phyloP scores from a whole-genome alignment of 2,113 vertebrate species.

The Oreochromis niloticus region DNA sequence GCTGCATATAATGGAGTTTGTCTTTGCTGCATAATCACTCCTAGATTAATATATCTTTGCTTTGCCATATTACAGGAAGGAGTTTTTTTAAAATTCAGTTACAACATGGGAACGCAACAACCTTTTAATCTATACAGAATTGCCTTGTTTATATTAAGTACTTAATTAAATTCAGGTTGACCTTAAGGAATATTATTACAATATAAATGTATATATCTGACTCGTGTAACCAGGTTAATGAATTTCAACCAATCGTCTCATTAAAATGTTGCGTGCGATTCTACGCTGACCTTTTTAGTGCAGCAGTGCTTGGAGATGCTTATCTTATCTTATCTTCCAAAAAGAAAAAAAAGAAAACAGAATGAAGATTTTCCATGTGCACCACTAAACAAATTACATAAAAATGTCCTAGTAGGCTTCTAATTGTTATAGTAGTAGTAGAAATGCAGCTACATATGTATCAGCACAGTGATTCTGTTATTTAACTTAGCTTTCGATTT shows the following conservation, averaged over 20 bases:
- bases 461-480: neutral
- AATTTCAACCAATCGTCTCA: conserved; percentile 26
- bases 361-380: neutral
- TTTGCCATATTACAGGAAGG: neutral
- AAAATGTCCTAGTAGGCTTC: neutral
- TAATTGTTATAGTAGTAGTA: neutral
- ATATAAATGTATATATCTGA: conserved; percentile 39
- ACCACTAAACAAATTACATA: neutral
- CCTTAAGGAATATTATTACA: conserved; percentile 26
- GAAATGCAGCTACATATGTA: neutral
- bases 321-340: neutral
- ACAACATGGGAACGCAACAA: neutral
- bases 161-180: conserved; percentile 38
- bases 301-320: neutral
- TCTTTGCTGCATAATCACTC: neutral
- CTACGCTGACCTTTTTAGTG: conserved; percentile 33
- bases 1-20: neutral
- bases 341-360: neutral
- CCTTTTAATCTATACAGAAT: neutral
- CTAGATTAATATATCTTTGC: neutral
- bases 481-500: neutral
- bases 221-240: conserved; percentile 16
- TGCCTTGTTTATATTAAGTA: conserved; percentile 7
- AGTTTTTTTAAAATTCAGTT: neutral
- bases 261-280: conserved; percentile 38